A percentile compares a stretch with the other conserved stretches of the same genome.
Evolutionary conservation across 92 coral and sea anemone species (phyloP).

Genomic region (Galaxea fascicularis): DNA sequence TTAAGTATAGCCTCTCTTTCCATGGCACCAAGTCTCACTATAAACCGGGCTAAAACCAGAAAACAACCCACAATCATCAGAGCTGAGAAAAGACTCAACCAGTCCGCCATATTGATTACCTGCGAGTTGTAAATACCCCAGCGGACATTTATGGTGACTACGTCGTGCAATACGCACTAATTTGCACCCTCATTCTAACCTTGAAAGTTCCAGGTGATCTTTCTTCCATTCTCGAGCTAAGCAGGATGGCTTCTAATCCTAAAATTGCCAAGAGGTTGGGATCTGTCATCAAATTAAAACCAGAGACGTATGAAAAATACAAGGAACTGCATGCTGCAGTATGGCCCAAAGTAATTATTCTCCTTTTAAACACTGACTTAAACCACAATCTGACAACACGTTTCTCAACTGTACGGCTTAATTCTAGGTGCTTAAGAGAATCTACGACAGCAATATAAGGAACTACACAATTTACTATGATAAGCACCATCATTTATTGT

Average conservation of each 20-base stretch:
- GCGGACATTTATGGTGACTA: neutral
- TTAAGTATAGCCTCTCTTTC: conserved; percentile 78
- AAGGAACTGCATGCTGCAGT: conserved; percentile 91
- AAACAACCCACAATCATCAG: conserved; percentile 73
- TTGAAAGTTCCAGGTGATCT: too few relatives aligned
- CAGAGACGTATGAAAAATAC: conserved; percentile 80
- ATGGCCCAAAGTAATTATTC: conserved; percentile 77
- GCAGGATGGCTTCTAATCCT: conserved; percentile 41
- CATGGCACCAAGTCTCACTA: conserved; percentile 78
- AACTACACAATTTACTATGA: conserved; percentile 89
- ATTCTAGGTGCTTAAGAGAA: conserved; percentile 75
- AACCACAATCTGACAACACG: too few relatives aligned
- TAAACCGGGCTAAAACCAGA: conserved; percentile 73
- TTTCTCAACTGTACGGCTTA: neutral
- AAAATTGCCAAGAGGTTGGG: conserved; percentile 80
- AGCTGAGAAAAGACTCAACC: conserved; percentile 65
- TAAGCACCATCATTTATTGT: conserved; percentile 74
- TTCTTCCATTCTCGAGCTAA: neutral
- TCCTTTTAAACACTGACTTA: too few relatives aligned
- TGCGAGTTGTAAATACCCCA: neutral
- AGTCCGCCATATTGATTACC: conserved; percentile 82
- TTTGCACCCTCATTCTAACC: neutral
- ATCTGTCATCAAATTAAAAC: conserved; percentile 83
- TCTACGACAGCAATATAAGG: conserved; percentile 79
- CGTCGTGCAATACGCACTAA: neutral